Percentiles rank a stretch among this genome's conserved stretches.
These are phyloP conservation scores for Hystrix cristata DNA, from an alignment of 2,113 vertebrate genomes.

Conservation along the genomic window DNA sequence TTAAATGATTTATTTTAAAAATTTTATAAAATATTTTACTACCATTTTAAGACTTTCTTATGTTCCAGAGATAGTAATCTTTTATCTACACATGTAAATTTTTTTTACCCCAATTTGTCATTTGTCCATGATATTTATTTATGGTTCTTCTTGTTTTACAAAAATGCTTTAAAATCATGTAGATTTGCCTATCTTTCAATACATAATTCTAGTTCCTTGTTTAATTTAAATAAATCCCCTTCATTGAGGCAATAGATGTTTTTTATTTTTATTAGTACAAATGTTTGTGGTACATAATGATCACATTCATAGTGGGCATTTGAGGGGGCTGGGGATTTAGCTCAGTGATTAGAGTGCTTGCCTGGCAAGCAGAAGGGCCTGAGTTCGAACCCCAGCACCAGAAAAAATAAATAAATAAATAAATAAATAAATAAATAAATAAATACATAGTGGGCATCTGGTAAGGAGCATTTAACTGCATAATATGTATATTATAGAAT, in stretches of 20 bases:
- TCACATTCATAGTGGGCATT: background rate
- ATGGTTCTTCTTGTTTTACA: conserved; percentile 20
- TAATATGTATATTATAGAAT: conserved; percentile 3
- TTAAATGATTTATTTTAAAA: conserved; percentile 13
- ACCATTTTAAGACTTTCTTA: background rate
- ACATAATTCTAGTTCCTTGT: background rate
- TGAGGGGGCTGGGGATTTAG: too few relatives aligned
- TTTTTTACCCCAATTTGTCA: background rate
- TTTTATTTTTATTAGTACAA: background rate
- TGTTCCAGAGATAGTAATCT: background rate
- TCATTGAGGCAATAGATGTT: background rate
- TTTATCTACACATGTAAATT: background rate
- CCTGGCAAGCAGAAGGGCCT: too few relatives aligned
- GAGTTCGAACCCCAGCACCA: too few relatives aligned
- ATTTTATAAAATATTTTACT: conserved; percentile 54
- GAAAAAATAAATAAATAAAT: too few relatives aligned
- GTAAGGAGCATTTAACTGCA: conserved; percentile 13
- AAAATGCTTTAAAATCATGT: conserved; percentile 5
- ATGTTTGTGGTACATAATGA: background rate
- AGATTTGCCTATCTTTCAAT: conserved; percentile 16
- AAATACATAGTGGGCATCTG: background rate
- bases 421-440: too few relatives aligned
- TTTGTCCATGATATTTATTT: background rate
- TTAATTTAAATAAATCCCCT: conserved; percentile 48
- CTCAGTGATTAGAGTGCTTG: too few relatives aligned